Conservation (phyloP, 2,113 vertebrate genomes). For the Tychaedon coryphoeus region DNA sequence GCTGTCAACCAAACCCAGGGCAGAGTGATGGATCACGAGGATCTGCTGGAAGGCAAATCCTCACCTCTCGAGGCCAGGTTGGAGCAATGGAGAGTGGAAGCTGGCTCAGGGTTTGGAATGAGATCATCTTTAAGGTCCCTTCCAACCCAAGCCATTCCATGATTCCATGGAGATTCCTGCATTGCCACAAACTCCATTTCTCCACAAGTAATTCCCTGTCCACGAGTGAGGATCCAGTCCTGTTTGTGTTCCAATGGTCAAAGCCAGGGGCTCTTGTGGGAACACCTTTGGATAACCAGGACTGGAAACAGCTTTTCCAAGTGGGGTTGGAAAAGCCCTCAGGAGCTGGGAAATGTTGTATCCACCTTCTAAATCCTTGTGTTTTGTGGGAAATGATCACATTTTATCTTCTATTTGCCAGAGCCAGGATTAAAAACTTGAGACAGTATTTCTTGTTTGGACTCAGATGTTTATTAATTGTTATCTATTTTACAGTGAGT, state of each 20-base stretch:
- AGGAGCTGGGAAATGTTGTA: neutral
- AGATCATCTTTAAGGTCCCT: neutral
- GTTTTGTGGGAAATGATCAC: neutral
- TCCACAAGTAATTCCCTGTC: neutral
- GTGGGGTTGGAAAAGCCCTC: neutral
- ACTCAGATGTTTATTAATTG: too few species aligned
- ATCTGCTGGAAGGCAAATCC: neutral
- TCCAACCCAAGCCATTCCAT: neutral
- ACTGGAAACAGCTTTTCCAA: neutral
- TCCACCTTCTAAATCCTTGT: neutral
- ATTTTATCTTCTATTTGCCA: too few species aligned
- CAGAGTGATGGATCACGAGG: neutral
- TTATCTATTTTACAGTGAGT: too few species aligned
- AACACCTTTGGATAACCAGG: neutral
- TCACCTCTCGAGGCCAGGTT: neutral
- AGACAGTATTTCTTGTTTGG: too few species aligned
- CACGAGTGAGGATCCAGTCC: neutral
- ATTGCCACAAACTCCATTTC: neutral
- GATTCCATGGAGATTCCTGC: neutral
- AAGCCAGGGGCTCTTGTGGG: neutral
- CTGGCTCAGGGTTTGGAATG: fast-evolving
- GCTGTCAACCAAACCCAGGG: neutral
- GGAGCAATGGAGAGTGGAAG: neutral
- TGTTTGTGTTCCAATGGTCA: too few species aligned
- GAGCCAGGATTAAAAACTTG: too few species aligned